Percentiles rank a stretch among this genome's conserved stretches.
phyloP scores from a whole-genome alignment of 2,888 invertebrate genomes.

The Aporophyla nigra region DNA sequence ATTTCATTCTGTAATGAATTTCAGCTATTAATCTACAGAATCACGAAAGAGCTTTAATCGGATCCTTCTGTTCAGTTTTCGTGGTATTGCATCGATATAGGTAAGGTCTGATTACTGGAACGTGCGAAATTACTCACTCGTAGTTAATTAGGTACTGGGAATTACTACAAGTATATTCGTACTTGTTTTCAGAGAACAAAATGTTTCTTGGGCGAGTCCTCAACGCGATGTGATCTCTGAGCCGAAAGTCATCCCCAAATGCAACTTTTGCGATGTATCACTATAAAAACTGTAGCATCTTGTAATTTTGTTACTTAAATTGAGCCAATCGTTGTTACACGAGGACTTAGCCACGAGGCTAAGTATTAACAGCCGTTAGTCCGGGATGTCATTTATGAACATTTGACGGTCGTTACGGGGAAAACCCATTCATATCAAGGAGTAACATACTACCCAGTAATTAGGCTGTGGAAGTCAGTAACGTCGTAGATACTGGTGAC shows the following conservation, averaged over 20 bases:
- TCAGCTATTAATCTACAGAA: conserved; percentile 35
- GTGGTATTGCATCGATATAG: conserved; percentile 8
- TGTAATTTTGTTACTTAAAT: no score
- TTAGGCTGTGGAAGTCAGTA: no score
- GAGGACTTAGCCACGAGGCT: no score
- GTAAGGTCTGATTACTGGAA: conserved; percentile 1
- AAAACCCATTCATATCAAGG: no score
- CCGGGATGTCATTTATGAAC: no score
- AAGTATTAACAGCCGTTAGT: no score
- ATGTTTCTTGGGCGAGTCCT: no score
- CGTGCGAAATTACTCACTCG: background rate
- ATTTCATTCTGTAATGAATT: conserved; percentile 37
- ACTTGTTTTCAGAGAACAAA: no score
- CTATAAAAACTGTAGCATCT: no score
- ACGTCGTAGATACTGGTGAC: no score
- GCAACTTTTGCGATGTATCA: background rate
- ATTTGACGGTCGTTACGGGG: no score
- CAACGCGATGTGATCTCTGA: background rate
- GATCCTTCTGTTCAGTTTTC: conserved; percentile 8
- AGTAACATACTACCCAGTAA: no score
- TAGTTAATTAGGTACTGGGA: background rate
- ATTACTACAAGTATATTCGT: background rate
- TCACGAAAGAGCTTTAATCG: conserved; percentile 5
- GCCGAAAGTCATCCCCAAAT: background rate
- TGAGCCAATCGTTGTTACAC: background rate